Evolutionary conservation across 1,140 invertebrate genomes (phyloP).

Genomic region (Drosophila pectinifera): DNA sequence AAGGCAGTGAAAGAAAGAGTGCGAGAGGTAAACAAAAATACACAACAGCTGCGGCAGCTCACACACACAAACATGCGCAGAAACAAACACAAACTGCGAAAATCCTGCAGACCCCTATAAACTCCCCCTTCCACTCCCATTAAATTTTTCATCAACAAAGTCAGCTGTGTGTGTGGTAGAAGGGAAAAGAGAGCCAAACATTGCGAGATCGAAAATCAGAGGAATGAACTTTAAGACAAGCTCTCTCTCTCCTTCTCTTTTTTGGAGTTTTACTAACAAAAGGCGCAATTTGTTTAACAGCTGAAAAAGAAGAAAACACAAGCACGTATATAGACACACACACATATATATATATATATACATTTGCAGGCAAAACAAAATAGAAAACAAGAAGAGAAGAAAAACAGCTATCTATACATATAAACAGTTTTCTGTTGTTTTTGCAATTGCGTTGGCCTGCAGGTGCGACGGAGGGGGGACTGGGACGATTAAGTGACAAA

Average conservation of each 20-base stretch:
- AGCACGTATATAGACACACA: slow-evolving; percentile 9
- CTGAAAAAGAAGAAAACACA: slow-evolving; percentile 17
- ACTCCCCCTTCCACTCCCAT: slow-evolving; percentile 1
- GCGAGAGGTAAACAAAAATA: slow-evolving; percentile 64
- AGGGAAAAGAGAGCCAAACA: slow-evolving; percentile 19
- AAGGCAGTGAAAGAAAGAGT: slow-evolving; percentile 9
- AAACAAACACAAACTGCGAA: slow-evolving; percentile 53
- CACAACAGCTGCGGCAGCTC: slow-evolving; percentile 55
- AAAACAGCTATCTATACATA: slow-evolving; percentile 34
- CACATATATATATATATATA: not conserved
- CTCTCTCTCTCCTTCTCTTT: slow-evolving; percentile 14
- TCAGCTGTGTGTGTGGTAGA: slow-evolving; percentile 60
- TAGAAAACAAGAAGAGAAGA: slow-evolving; percentile 25
- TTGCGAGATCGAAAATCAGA: slow-evolving; percentile 34
- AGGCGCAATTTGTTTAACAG: slow-evolving; percentile 66
- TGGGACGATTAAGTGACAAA: slow-evolving; percentile 16
- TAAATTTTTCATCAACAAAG: slow-evolving; percentile 44
- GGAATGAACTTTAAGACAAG: slow-evolving; percentile 41
- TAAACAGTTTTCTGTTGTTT: slow-evolving; percentile 29
- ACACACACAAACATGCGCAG: slow-evolving; percentile 58
- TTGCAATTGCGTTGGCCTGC: slow-evolving; percentile 33
- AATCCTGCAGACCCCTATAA: slow-evolving; percentile 36
- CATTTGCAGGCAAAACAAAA: slow-evolving; percentile 24
- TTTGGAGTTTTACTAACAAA: slow-evolving; percentile 54
- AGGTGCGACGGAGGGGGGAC: slow-evolving; percentile 1